Percentiles rank a stretch among this genome's conserved stretches.
phyloP scores from a whole-genome alignment of 2,888 invertebrate genomes.

The Polyommatus icarus region DNA sequence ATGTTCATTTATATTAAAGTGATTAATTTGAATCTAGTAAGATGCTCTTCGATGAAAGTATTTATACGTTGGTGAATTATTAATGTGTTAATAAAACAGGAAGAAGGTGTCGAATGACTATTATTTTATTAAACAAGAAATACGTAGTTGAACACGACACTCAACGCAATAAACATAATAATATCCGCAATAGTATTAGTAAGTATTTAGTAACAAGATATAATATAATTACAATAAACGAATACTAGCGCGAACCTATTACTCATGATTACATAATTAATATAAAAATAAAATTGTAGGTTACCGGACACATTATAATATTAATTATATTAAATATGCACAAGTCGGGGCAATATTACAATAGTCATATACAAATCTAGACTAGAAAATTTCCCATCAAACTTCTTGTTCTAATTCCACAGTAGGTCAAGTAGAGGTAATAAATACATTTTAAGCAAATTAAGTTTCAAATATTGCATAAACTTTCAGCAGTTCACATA shows the following conservation, averaged over 20 bases:
- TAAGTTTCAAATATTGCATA: background rate
- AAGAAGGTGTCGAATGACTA: background rate
- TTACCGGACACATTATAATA: conserved; percentile 7
- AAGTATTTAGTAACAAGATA: background rate
- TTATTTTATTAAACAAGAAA: background rate
- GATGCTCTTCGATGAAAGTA: background rate
- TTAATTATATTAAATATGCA: background rate
- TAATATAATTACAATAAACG: background rate
- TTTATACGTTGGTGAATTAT: too few relatives aligned
- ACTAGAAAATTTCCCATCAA: background rate
- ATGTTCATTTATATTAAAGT: background rate
- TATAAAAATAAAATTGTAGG: conserved; percentile 1
- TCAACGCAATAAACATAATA: background rate
- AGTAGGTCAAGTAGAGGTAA: background rate
- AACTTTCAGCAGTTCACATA: background rate
- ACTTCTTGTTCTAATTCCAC: too few relatives aligned
- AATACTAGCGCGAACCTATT: background rate
- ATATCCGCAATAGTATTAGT: background rate
- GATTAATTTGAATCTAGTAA: background rate
- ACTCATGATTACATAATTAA: conserved; percentile 16
- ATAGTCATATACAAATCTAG: conserved; percentile 2
- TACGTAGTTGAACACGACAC: background rate
- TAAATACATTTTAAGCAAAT: background rate
- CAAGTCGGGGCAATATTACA: background rate
- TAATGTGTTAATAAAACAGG: too few relatives aligned